phyloP scores from a whole-genome alignment of 2,888 invertebrate genomes.

The Scaptomyza polygonia region DNA sequence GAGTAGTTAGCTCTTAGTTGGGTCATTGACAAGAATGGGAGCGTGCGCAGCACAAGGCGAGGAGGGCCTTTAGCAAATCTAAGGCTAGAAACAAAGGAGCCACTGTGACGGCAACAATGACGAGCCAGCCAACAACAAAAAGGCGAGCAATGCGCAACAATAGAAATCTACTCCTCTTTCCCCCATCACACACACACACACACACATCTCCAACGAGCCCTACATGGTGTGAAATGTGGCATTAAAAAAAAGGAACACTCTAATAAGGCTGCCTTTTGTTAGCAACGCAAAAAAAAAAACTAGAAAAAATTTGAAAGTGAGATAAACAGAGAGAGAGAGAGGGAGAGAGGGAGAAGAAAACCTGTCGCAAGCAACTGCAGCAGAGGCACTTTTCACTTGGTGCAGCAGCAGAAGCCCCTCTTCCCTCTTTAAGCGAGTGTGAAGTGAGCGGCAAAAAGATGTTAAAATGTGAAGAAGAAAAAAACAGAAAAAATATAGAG shows the following conservation, averaged over 20 bases:
- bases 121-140: slow-evolving; percentile 32
- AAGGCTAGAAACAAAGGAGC: slow-evolving; percentile 52
- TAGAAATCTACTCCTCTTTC: slow-evolving; percentile 1
- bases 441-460: slow-evolving; percentile 2
- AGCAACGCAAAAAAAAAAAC: slow-evolving; percentile 48
- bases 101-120: slow-evolving; percentile 42
- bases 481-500: neutral
- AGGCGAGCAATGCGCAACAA: slow-evolving; percentile 41
- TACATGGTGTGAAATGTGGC: slow-evolving; percentile 67
- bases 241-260: slow-evolving; percentile 78
- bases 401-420: neutral
- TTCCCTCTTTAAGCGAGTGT: neutral
- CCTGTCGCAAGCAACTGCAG: slow-evolving; percentile 33
- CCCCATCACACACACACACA: neutral
- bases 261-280: slow-evolving; percentile 76
- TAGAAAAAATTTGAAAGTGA: slow-evolving; percentile 7
- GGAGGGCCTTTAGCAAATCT: too few species aligned
- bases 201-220: neutral
- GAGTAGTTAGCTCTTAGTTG: slow-evolving; percentile 41
- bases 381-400: slow-evolving; percentile 29
- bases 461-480: neutral
- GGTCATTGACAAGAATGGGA: slow-evolving; percentile 25
- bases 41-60: neutral
- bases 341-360: slow-evolving; percentile 8
- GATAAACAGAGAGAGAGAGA: neutral